phyloP scores from a whole-genome alignment of 2,113 vertebrate genomes.

The Nestor notabilis region DNA sequence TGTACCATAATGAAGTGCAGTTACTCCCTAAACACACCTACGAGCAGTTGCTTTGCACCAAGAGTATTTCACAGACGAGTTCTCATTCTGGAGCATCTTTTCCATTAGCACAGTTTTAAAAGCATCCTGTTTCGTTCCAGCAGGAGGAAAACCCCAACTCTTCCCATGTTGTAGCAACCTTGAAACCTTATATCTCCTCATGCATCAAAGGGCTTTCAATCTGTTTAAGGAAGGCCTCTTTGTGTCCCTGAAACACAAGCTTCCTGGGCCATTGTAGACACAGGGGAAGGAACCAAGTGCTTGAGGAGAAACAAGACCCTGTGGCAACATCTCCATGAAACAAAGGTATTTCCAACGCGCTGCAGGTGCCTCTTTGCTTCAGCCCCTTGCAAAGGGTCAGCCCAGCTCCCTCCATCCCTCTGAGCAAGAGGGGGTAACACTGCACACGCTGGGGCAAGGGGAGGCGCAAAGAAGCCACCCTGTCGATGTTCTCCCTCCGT shows the following conservation, averaged over 20 bases:
- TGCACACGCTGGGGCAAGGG: rapidly evolving
- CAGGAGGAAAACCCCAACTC: not conserved
- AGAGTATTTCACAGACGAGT: not conserved
- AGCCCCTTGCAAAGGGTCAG: not conserved
- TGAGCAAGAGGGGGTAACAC: not conserved
- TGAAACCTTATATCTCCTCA: not conserved
- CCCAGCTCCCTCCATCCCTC: not conserved
- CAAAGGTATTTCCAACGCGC: not conserved
- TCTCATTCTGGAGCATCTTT: not conserved
- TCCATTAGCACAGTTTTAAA: not conserved
- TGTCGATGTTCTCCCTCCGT: rapidly evolving
- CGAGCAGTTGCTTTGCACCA: not conserved
- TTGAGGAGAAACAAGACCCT: not conserved
- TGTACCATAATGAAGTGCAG: not conserved
- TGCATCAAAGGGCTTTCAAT: not conserved
- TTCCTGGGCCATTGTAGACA: not conserved
- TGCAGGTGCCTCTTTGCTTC: not conserved
- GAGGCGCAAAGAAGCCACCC: not conserved
- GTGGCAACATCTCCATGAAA: not conserved
- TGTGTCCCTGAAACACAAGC: not conserved
- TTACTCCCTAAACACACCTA: not conserved
- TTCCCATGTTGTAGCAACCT: not conserved
- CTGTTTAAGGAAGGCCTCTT: not conserved
- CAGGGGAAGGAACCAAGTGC: not conserved
- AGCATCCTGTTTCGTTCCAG: not conserved